Evolutionary conservation across 2,888 invertebrate genomes (phyloP).

Genomic region (Melanotus villosus): DNA sequence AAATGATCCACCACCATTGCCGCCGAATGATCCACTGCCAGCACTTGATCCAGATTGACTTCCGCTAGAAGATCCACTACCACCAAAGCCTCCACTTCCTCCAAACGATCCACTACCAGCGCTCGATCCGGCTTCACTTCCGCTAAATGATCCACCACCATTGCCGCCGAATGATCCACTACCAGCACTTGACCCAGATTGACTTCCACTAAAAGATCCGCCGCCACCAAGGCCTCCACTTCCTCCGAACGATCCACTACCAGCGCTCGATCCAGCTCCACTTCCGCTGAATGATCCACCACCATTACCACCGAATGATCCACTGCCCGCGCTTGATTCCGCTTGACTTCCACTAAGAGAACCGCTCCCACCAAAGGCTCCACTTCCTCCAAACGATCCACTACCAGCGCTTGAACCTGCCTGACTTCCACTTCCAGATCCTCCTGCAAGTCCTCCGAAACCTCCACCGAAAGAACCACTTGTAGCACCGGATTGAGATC

Average conservation of each 20-base stretch:
- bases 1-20: neutral
- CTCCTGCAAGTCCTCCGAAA: neutral
- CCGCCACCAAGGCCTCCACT: neutral
- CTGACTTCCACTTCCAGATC: neutral
- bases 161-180: conserved; percentile 3
- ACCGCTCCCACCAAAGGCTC: neutral
- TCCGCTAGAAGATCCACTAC: neutral
- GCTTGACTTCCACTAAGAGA: too few species aligned
- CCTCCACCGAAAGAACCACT: neutral
- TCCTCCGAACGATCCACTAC: conserved; percentile 1
- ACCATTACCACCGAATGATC: conserved; percentile 1
- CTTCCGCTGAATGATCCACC: conserved; percentile 2
- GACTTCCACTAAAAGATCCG: too few species aligned
- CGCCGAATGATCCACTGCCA: neutral
- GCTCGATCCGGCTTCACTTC: neutral
- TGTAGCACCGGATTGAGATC: neutral
- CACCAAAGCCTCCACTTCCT: neutral
- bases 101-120: conserved; percentile 1
- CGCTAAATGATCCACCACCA: neutral
- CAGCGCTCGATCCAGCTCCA: neutral
- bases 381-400: conserved; percentile 2
- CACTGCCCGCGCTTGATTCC: neutral
- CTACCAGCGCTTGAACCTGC: neutral
- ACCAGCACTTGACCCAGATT: neutral
- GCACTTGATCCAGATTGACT: neutral